phyloP scores from a whole-genome alignment of 2,888 invertebrate species.

The Amiota communis region DNA sequence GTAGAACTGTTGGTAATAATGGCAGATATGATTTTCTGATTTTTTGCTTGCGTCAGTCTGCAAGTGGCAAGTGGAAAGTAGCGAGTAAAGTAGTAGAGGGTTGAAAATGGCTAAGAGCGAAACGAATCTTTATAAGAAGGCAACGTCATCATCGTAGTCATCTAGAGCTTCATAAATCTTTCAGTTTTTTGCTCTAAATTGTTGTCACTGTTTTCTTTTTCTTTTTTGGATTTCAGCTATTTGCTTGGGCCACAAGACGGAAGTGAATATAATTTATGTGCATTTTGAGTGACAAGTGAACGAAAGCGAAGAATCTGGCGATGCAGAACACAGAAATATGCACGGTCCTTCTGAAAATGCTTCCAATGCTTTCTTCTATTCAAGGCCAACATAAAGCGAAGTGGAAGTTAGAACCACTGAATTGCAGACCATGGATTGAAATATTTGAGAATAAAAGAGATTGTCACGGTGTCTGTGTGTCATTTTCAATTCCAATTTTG shows the following conservation, averaged over 20 bases:
- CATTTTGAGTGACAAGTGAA: constrained; percentile 18
- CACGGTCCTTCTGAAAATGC: not conserved
- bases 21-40: too few species aligned
- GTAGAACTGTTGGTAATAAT: too few species aligned
- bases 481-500: not conserved
- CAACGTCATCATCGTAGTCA: not conserved
- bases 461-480: not conserved
- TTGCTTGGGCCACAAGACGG: not conserved
- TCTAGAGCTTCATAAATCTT: constrained; percentile 1
- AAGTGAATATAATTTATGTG: constrained; percentile 18
- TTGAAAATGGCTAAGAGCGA: not conserved
- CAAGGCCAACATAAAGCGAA: not conserved
- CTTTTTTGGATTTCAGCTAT: not conserved
- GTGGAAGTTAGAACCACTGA: not conserved
- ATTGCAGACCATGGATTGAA: not conserved
- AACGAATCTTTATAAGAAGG: not conserved
- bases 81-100: not conserved
- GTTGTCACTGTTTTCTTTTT: not conserved
- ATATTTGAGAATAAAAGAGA: not conserved
- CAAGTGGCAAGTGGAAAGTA: too few species aligned
- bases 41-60: too few species aligned
- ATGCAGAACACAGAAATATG: not conserved
- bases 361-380: not conserved
- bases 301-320: not conserved
- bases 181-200: not conserved